Evolutionary conservation across 2,113 vertebrate species (phyloP).

Genomic region (Callaeas wilsoni): DNA sequence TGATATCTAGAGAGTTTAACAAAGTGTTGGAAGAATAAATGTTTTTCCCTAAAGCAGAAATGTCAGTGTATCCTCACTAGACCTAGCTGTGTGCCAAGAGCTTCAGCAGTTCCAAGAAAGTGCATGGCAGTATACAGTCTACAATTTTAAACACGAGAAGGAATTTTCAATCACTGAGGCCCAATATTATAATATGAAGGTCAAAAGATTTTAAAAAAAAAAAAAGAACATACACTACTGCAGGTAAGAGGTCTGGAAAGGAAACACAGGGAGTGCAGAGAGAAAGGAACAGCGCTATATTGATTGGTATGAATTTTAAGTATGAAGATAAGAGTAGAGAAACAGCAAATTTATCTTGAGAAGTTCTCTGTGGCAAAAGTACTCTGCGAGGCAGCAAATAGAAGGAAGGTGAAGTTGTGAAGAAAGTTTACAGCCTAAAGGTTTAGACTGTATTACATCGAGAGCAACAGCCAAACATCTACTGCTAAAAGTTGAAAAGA

Average conservation of each 20-base stretch:
- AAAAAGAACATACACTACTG: background rate
- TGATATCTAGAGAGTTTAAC: slow-evolving; percentile 25
- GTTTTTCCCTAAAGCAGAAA: slow-evolving; percentile 55
- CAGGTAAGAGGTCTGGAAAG: background rate
- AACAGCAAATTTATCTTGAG: background rate
- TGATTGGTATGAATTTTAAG: background rate
- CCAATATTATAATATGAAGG: background rate
- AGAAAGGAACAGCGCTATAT: background rate
- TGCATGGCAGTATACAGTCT: background rate
- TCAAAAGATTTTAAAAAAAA: background rate
- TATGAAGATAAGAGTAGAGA: background rate
- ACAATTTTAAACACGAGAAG: background rate
- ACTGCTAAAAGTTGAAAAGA: background rate
- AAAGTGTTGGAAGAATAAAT: slow-evolving; percentile 45
- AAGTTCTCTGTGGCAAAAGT: background rate
- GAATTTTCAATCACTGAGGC: background rate
- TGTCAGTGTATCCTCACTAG: slow-evolving; percentile 37
- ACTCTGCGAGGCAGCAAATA: background rate
- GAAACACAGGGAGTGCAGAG: background rate
- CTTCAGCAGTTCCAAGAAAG: slow-evolving; percentile 13
- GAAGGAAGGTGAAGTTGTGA: background rate
- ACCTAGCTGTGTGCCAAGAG: slow-evolving; percentile 11
- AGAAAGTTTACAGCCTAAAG: background rate
- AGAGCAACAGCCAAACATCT: background rate
- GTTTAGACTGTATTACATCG: background rate